phyloP scores from a whole-genome alignment of 2,888 invertebrate species.

The Lepidochrysops patricia region DNA sequence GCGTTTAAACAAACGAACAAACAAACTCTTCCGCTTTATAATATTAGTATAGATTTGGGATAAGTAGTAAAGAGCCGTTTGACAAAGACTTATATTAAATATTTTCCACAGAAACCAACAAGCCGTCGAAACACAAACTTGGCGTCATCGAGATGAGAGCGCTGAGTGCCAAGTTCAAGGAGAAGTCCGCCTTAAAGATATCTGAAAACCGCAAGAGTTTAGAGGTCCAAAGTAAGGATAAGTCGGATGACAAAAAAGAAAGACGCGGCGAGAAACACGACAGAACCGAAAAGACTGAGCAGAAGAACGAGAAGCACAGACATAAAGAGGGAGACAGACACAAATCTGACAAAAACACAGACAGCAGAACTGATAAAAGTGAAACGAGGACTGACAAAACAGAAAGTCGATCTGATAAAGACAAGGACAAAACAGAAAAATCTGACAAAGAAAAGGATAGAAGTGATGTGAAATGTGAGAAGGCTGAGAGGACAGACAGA shows the following conservation, averaged over 20 bases:
- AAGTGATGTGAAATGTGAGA: conserved; percentile 13
- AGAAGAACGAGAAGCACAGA: conserved; percentile 31
- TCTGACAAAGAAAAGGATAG: conserved; percentile 17
- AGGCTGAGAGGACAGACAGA: conserved; percentile 21
- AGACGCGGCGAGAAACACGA: conserved; percentile 32
- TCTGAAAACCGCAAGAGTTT: conserved; percentile 47
- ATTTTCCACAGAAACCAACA: conserved; percentile 47
- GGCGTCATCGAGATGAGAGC: conserved; percentile 71
- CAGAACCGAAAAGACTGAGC: conserved; percentile 30
- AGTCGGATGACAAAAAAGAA: conserved; percentile 44
- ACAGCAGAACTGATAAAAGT: conserved; percentile 22
- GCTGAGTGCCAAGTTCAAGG: conserved; percentile 57
- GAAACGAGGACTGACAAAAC: conserved; percentile 23
- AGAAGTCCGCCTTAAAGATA: conserved; percentile 51
- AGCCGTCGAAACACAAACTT: conserved; percentile 53
- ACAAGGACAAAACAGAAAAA: conserved; percentile 23
- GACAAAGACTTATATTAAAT: no score
- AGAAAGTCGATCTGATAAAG: conserved; percentile 18
- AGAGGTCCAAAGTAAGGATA: conserved; percentile 43
- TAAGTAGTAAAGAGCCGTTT: no score
- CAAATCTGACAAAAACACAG: conserved; percentile 18
- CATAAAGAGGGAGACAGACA: conserved; percentile 35
- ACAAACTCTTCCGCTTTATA: no score
- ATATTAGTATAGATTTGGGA: no score
- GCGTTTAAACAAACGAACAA: no score